Conservation (phyloP, 1,140 invertebrate species). For the Lucilia cuprina region DNA sequence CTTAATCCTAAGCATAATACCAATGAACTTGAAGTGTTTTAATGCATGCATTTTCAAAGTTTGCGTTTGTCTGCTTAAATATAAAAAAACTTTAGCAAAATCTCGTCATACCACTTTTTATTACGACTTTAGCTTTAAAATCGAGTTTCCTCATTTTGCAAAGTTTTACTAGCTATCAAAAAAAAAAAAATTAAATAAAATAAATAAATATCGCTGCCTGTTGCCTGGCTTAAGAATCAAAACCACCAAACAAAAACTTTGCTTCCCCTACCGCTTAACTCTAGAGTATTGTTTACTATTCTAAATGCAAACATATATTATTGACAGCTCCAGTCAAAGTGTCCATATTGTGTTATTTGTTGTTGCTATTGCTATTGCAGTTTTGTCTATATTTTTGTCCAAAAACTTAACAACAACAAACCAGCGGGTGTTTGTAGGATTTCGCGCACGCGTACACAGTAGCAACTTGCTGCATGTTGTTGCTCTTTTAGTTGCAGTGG, state of each 20-base stretch:
- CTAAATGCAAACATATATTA: slow-evolving; percentile 10
- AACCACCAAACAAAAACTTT: not conserved
- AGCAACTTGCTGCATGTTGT: slow-evolving; percentile 9
- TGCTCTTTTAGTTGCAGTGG: not conserved
- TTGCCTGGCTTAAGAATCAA: not conserved
- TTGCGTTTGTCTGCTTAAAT: not conserved
- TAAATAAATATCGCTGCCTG: too few relatives aligned
- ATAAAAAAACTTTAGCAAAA: slow-evolving; percentile 13
- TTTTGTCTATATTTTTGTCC: not conserved
- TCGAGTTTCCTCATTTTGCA: slow-evolving; percentile 26
- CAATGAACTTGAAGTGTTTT: too few relatives aligned
- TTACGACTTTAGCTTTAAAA: slow-evolving; percentile 29
- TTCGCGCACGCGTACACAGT: slow-evolving; percentile 22
- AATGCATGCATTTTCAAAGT: not conserved
- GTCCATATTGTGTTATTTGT: slow-evolving; percentile 21
- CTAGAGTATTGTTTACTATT: not conserved
- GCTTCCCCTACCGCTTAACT: not conserved
- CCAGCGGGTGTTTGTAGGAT: slow-evolving; percentile 28
- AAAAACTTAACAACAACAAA: not conserved
- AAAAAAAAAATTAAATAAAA: too few relatives aligned
- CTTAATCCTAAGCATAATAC: too few relatives aligned
- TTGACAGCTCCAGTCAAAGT: slow-evolving; percentile 31
- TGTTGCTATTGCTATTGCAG: not conserved
- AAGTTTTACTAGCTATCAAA: not conserved
- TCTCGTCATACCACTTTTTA: slow-evolving; percentile 33